These are phyloP conservation scores for Acropora yongei DNA, from an alignment of 64 coral and sea anemone genomes.

Conservation along the genomic window DNA sequence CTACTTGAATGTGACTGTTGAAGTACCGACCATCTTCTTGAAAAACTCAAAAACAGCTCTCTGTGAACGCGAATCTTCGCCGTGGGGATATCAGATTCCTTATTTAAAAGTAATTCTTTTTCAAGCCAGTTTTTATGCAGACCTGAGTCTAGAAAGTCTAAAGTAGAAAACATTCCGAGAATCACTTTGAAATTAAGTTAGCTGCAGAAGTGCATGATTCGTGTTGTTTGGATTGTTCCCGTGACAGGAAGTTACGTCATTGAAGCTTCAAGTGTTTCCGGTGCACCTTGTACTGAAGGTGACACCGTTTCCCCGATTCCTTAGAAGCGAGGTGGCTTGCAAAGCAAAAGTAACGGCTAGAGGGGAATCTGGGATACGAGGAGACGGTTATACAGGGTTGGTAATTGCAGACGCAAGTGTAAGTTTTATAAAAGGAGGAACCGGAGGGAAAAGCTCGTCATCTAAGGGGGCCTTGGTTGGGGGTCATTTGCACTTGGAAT, in stretches of 20 bases:
- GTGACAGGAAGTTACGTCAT: slow-evolving; percentile 67
- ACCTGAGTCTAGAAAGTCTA: too few species aligned
- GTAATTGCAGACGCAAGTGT: neutral
- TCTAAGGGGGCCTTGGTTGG: slow-evolving; percentile 41
- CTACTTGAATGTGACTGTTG: too few species aligned
- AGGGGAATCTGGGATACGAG: neutral
- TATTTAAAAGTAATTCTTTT: too few species aligned
- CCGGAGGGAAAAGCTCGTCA: neutral
- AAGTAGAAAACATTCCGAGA: too few species aligned
- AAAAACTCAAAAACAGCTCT: too few species aligned
- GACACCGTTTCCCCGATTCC: neutral
- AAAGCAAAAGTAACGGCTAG: slow-evolving; percentile 2
- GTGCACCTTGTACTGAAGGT: neutral
- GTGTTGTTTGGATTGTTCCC: slow-evolving; percentile 55
- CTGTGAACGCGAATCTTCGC: too few species aligned
- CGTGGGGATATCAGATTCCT: too few species aligned
- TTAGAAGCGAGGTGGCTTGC: slow-evolving; percentile 11
- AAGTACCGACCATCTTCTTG: too few species aligned
- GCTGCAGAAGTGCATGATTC: too few species aligned
- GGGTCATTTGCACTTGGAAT: slow-evolving; percentile 20
- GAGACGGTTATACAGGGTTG: neutral
- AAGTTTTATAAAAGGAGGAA: slow-evolving; percentile 47
- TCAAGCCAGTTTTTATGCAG: too few species aligned
- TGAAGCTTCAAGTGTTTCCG: slow-evolving; percentile 63
- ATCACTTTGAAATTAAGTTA: too few species aligned